Evolutionary conservation across 1,140 invertebrate species (phyloP).

Genomic region (Delia radicum): DNA sequence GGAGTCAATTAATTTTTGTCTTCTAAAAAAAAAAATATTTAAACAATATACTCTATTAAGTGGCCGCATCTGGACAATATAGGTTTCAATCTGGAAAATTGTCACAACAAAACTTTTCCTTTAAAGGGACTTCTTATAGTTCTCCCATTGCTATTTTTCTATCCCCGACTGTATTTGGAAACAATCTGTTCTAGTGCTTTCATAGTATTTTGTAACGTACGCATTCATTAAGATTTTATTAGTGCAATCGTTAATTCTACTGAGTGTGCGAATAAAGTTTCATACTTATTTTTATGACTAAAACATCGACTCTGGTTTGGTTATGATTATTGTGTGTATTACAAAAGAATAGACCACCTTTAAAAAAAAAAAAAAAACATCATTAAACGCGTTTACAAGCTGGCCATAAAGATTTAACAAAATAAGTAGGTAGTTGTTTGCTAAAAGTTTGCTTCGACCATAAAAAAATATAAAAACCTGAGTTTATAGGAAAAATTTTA

Average conservation of each 20-base stretch:
- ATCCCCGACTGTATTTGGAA: background rate
- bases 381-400: conserved; percentile 10
- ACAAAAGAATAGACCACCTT: background rate
- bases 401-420: conserved; percentile 16
- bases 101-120: too few species aligned
- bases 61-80: too few species aligned
- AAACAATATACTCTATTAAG: too few species aligned
- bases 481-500: conserved; percentile 19
- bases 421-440: background rate
- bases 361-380: background rate
- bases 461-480: background rate
- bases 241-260: background rate
- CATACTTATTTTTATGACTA: background rate
- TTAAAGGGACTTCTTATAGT: too few species aligned
- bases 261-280: too few species aligned
- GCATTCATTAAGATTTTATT: conserved; percentile 22
- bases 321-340: background rate
- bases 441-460: background rate
- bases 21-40: too few species aligned
- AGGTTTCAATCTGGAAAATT: too few species aligned
- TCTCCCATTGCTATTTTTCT: background rate
- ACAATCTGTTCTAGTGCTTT: background rate
- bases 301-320: background rate
- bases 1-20: too few species aligned
- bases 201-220: background rate